Conservation (phyloP, 2,888 invertebrate species). For the Drosophila trichaetosa region DNA sequence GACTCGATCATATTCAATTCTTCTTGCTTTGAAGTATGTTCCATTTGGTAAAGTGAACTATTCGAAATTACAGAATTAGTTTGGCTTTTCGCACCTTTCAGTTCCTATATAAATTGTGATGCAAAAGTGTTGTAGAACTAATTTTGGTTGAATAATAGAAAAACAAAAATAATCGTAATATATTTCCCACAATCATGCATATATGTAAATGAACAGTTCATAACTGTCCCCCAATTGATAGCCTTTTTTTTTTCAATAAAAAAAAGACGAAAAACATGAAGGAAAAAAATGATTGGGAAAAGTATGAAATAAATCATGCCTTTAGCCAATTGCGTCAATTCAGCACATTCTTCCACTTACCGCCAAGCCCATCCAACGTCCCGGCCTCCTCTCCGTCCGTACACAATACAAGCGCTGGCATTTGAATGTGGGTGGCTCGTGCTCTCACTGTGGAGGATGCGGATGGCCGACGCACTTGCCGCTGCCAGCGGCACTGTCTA, state of each 20-base stretch:
- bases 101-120: background rate
- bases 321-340: conserved; percentile 83
- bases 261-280: background rate
- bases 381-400: background rate
- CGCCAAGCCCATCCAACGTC: background rate
- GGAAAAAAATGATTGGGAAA: conserved; percentile 41
- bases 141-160: background rate
- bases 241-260: conserved; percentile 32
- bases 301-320: conserved; percentile 83
- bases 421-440: conserved; percentile 30
- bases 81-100: background rate
- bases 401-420: conserved; percentile 37
- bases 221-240: conserved; percentile 49
- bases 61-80: background rate
- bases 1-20: background rate
- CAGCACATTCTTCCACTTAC: conserved; percentile 68
- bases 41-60: background rate
- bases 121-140: background rate
- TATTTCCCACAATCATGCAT: background rate
- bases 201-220: conserved; percentile 26
- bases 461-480: conserved; percentile 56
- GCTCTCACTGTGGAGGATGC: conserved; percentile 24
- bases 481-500: conserved; percentile 77
- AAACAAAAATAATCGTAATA: background rate
- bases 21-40: background rate